A percentile compares a stretch with the other conserved stretches of the same genome.
Conservation (phyloP, 1,140 invertebrate genomes). For the Dermatophagoides farinae region DNA sequence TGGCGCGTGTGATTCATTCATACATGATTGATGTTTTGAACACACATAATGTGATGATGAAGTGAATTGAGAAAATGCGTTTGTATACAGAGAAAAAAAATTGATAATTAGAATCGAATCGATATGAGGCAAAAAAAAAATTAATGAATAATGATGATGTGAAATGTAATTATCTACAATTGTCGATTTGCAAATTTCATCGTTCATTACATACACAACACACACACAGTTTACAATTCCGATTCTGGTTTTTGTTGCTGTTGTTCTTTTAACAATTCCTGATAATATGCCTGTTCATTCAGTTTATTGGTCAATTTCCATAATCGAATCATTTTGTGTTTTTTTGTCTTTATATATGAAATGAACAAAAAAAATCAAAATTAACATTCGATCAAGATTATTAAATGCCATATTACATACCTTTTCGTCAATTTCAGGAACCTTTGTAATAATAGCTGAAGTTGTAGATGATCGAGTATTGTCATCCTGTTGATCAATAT, state of each 20-base stretch:
- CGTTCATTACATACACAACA: too few relatives aligned
- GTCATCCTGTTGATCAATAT: neutral
- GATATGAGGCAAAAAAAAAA: too few relatives aligned
- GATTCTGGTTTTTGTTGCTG: neutral
- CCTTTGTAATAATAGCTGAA: neutral
- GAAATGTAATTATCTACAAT: too few relatives aligned
- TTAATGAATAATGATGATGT: too few relatives aligned
- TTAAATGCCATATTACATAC: neutral
- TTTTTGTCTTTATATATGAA: constrained; percentile 3
- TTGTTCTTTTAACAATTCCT: neutral
- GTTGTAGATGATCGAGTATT: neutral
- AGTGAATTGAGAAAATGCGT: too few relatives aligned
- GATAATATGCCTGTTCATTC: neutral
- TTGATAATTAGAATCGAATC: too few relatives aligned
- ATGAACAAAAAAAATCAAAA: neutral
- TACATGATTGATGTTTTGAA: too few relatives aligned
- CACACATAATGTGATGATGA: too few relatives aligned
- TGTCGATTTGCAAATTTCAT: too few relatives aligned
- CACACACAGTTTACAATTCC: too few relatives aligned
- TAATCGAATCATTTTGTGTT: neutral
- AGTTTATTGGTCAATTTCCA: neutral
- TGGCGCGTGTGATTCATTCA: too few relatives aligned
- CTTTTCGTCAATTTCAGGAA: neutral
- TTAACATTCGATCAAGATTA: neutral
- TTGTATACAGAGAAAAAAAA: too few relatives aligned